These are phyloP conservation scores for Dipodomys stephensi DNA, from an alignment of 2,113 vertebrate genomes.

Conservation along the genomic window DNA sequence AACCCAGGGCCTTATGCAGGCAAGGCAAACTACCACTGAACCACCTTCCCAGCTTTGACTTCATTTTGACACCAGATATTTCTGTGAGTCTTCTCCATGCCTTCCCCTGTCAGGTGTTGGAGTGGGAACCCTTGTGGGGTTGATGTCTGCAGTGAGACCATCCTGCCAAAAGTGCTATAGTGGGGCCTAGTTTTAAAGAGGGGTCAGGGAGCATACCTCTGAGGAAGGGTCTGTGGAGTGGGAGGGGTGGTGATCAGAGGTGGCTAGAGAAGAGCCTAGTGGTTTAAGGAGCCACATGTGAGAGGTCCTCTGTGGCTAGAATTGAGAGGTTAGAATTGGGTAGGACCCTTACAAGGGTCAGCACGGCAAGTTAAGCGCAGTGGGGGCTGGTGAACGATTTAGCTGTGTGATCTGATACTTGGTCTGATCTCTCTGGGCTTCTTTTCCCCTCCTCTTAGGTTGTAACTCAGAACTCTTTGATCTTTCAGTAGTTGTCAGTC, in stretches of 20 bases:
- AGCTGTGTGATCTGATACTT: neutral
- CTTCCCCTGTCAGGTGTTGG: neutral
- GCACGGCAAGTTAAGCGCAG: neutral
- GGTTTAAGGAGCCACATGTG: neutral
- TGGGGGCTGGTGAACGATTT: neutral
- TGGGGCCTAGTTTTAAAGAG: neutral
- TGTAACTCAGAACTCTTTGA: conserved; percentile 46
- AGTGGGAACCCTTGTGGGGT: neutral
- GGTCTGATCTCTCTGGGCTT: neutral
- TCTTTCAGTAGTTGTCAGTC: conserved; percentile 60
- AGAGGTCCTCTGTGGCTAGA: neutral
- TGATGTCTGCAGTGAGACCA: neutral
- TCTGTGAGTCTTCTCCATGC: conserved; percentile 3
- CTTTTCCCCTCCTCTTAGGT: neutral
- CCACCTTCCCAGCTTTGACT: no score
- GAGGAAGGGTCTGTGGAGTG: neutral
- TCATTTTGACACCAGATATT: neutral
- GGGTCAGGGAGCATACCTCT: neutral
- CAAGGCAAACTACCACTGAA: no score
- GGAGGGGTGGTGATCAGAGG: neutral
- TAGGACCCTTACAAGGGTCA: neutral
- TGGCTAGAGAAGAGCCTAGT: neutral
- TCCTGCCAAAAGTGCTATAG: neutral
- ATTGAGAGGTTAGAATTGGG: neutral
- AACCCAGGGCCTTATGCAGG: no score